phyloP scores from a whole-genome alignment of 2,888 invertebrate genomes.

The Volucella bombylans region DNA sequence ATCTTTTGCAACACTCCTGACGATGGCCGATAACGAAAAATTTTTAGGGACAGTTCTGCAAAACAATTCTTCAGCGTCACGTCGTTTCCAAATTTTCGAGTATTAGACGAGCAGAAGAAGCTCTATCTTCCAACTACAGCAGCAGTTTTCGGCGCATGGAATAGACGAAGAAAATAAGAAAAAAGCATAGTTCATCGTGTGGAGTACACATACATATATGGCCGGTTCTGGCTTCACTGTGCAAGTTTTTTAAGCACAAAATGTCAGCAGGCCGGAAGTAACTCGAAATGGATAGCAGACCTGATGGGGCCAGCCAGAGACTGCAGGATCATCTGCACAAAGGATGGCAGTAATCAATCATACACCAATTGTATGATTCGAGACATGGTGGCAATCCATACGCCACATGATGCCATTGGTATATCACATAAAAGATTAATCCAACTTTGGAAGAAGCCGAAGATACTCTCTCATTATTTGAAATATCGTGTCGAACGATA shows the following conservation, averaged over 20 bases:
- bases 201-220: slow-evolving; percentile 4
- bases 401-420: slow-evolving; percentile 55
- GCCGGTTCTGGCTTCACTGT: too few species aligned
- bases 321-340: slow-evolving; percentile 4
- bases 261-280: slow-evolving; percentile 6
- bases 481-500: slow-evolving; percentile 1
- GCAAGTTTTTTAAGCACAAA: slow-evolving; percentile 11
- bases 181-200: background rate
- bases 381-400: slow-evolving; percentile 59
- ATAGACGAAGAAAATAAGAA: background rate
- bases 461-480: slow-evolving; percentile 7
- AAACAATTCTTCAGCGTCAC: slow-evolving; percentile 15
- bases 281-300: slow-evolving; percentile 8
- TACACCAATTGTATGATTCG: slow-evolving; percentile 58
- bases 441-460: slow-evolving; percentile 43
- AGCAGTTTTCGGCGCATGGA: slow-evolving; percentile 28
- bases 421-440: slow-evolving; percentile 45
- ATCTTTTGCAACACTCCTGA: background rate
- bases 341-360: slow-evolving; percentile 32
- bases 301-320: background rate
- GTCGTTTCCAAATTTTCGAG: slow-evolving; percentile 19
- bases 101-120: slow-evolving; percentile 19
- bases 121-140: slow-evolving; percentile 32
- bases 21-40: slow-evolving; percentile 9
- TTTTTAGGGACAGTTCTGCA: background rate